Evolutionary conservation across 1,140 invertebrate species (phyloP).

Genomic region (Nymphalis io): DNA sequence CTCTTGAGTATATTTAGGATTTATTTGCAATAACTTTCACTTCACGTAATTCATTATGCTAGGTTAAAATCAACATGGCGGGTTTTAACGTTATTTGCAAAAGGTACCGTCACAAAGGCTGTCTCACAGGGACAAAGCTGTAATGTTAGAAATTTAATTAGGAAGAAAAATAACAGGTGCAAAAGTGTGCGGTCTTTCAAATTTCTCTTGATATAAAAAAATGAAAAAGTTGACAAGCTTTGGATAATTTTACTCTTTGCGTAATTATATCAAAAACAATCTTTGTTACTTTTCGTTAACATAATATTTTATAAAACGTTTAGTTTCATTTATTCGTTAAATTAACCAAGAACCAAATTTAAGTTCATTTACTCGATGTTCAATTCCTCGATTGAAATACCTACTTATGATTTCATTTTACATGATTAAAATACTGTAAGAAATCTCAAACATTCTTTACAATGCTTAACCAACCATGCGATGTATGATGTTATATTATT

Average conservation of each 20-base stretch:
- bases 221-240: neutral
- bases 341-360: neutral
- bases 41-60: neutral
- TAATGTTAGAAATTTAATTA: slow-evolving; percentile 35
- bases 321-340: neutral
- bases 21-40: neutral
- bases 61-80: slow-evolving; percentile 10
- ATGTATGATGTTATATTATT: too few species aligned
- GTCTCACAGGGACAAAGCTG: slow-evolving; percentile 14
- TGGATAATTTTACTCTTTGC: neutral
- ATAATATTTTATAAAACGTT: neutral
- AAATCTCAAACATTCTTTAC: too few species aligned
- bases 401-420: too few species aligned
- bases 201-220: slow-evolving; percentile 17
- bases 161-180: slow-evolving; percentile 32
- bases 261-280: slow-evolving; percentile 5
- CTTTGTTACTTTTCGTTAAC: neutral
- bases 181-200: slow-evolving; percentile 31
- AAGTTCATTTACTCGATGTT: too few species aligned
- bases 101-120: slow-evolving; percentile 24
- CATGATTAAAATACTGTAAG: too few species aligned
- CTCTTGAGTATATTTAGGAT: neutral
- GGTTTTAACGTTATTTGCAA: slow-evolving; percentile 18
- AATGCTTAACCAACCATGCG: too few species aligned
- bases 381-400: too few species aligned